Percentiles rank a stretch among this genome's conserved stretches.
These are phyloP conservation scores for Maconellicoccus hirsutus DNA, from an alignment of 1,140 invertebrate genomes.

Conservation along the genomic window DNA sequence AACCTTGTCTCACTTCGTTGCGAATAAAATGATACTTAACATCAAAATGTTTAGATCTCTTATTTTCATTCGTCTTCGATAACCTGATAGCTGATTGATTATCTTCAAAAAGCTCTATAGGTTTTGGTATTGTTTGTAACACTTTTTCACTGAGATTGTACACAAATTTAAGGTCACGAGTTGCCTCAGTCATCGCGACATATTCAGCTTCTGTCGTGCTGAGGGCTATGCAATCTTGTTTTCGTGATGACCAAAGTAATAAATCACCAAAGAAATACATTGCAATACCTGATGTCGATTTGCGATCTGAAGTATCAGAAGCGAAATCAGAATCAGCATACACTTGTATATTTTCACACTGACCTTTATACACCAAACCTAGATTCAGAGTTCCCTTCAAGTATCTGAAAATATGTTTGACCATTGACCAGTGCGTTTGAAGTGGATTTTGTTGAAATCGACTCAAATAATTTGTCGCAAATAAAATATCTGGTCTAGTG, in stretches of 20 bases:
- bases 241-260: slow-evolving; percentile 29
- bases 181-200: slow-evolving; percentile 30
- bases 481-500: slow-evolving; percentile 36
- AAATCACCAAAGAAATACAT: slow-evolving; percentile 26
- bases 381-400: slow-evolving; percentile 28
- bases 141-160: slow-evolving; percentile 14
- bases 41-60: not conserved
- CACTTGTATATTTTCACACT: slow-evolving; percentile 25
- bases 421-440: slow-evolving; percentile 29
- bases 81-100: slow-evolving; percentile 31
- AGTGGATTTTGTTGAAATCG: slow-evolving; percentile 29
- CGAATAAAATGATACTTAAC: not conserved
- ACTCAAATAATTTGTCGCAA: slow-evolving; percentile 31
- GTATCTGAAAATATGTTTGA: slow-evolving; percentile 33
- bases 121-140: too few relatives aligned
- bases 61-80: not conserved
- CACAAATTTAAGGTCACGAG: slow-evolving; percentile 27
- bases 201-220: slow-evolving; percentile 32
- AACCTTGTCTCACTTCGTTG: not conserved
- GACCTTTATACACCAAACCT: slow-evolving; percentile 12
- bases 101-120: too few relatives aligned
- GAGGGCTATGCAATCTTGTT: too few relatives aligned
- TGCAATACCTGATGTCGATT: slow-evolving; percentile 30
- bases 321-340: slow-evolving; percentile 28
- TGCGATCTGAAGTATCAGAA: slow-evolving; percentile 29